Evolutionary conservation across 1,140 invertebrate species (phyloP).

Genomic region (Hetaerina americana): DNA sequence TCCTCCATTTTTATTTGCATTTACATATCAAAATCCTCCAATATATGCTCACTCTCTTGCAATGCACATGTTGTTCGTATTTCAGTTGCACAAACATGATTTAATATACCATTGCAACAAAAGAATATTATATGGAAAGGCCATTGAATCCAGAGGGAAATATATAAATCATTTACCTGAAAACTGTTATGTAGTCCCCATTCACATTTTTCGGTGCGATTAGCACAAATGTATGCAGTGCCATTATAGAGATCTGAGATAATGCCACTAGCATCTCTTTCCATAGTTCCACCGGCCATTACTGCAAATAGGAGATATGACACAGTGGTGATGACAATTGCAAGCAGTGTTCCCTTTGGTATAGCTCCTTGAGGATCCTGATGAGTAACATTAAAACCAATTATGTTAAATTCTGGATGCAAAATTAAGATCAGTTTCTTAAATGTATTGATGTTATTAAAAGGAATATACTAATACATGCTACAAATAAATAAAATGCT

Average conservation of each 20-base stretch:
- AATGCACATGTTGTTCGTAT: too few species aligned
- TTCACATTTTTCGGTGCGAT: slow-evolving; percentile 34
- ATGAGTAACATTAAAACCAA: slow-evolving; percentile 16
- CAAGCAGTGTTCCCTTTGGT: slow-evolving; percentile 78
- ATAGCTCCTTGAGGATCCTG: slow-evolving; percentile 85
- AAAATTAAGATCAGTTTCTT: slow-evolving; percentile 5
- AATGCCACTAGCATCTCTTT: slow-evolving; percentile 63
- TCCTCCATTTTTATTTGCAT: too few species aligned
- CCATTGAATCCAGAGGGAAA: too few species aligned
- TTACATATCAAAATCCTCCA: too few species aligned
- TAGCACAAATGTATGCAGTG: slow-evolving; percentile 34
- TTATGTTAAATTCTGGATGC: too few species aligned
- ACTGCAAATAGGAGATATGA: slow-evolving; percentile 76
- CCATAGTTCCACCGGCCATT: slow-evolving; percentile 54
- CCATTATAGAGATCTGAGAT: slow-evolving; percentile 36
- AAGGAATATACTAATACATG: neutral
- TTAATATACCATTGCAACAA: too few species aligned
- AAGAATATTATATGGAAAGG: too few species aligned
- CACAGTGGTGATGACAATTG: slow-evolving; percentile 69
- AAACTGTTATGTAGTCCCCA: slow-evolving; percentile 76
- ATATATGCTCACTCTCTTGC: too few species aligned
- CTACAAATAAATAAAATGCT: neutral
- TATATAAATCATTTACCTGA: too few species aligned
- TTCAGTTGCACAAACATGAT: too few species aligned
- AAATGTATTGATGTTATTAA: neutral